These are phyloP conservation scores for Thinocorus orbignyianus DNA, from an alignment of 2,113 vertebrate genomes.

Conservation along the genomic window DNA sequence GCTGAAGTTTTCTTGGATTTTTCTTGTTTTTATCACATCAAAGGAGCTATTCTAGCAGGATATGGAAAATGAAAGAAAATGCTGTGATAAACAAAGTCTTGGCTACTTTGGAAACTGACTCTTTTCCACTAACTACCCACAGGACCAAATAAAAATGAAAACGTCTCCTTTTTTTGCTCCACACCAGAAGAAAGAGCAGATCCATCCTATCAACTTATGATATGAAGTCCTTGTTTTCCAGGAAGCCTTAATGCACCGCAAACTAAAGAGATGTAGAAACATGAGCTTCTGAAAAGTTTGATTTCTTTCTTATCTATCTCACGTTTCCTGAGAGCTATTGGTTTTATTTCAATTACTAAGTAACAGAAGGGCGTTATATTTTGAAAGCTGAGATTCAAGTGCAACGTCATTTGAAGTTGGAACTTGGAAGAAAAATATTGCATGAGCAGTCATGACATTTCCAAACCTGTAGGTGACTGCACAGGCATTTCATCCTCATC, in stretches of 20 bases:
- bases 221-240: background rate
- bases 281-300: background rate
- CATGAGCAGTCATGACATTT: background rate
- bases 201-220: background rate
- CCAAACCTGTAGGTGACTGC: background rate
- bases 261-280: background rate
- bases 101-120: background rate
- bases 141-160: background rate
- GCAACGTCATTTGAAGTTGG: background rate
- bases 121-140: background rate
- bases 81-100: background rate
- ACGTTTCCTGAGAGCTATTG: background rate
- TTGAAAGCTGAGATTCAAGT: background rate
- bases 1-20: background rate
- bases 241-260: background rate
- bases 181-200: background rate
- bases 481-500: background rate
- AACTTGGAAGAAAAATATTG: background rate
- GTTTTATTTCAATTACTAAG: background rate
- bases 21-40: background rate
- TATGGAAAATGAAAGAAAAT: constrained; percentile 19
- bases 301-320: background rate
- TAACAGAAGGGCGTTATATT: background rate
- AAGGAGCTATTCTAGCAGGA: background rate
- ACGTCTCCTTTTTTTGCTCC: background rate